These are phyloP conservation scores for Aegithalos caudatus DNA, from an alignment of 2,113 vertebrate genomes.

Conservation along the genomic window DNA sequence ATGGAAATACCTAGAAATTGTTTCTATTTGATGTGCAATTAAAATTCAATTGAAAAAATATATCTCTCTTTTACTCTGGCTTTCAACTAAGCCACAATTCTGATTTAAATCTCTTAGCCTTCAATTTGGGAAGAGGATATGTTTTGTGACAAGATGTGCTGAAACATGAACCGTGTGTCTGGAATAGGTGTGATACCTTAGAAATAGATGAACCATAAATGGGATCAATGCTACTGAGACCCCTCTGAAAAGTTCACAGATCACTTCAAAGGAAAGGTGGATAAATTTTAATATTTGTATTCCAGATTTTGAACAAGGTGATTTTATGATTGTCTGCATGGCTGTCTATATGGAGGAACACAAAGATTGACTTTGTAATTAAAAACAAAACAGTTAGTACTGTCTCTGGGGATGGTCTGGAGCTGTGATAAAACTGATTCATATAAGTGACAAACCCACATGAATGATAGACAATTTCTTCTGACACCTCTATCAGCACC, in stretches of 20 bases:
- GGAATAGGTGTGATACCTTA: neutral
- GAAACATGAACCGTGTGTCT: neutral
- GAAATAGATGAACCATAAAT: conserved; percentile 1
- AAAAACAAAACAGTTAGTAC: conserved; percentile 3
- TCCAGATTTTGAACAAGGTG: conserved; percentile 7
- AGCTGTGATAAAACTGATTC: conserved; percentile 37
- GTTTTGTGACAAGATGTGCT: neutral
- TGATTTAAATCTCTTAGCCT: neutral
- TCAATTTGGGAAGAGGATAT: neutral
- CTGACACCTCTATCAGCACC: conserved; percentile 23
- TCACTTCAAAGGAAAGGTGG: neutral
- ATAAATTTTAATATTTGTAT: neutral
- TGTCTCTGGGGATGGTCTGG: neutral
- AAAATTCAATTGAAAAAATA: neutral
- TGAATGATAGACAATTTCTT: conserved; percentile 2
- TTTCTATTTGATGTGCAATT: neutral
- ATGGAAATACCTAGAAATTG: neutral
- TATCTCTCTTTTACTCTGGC: neutral
- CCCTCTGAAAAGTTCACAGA: neutral
- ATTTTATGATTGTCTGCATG: conserved; percentile 10
- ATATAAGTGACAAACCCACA: conserved; percentile 2
- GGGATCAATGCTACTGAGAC: neutral
- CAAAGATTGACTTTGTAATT: neutral
- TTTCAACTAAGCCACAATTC: neutral
- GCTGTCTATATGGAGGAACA: conserved; percentile 1